Evolutionary conservation across 2,113 vertebrate genomes (phyloP).

Genomic region (Pomatorhinus ruficollis): DNA sequence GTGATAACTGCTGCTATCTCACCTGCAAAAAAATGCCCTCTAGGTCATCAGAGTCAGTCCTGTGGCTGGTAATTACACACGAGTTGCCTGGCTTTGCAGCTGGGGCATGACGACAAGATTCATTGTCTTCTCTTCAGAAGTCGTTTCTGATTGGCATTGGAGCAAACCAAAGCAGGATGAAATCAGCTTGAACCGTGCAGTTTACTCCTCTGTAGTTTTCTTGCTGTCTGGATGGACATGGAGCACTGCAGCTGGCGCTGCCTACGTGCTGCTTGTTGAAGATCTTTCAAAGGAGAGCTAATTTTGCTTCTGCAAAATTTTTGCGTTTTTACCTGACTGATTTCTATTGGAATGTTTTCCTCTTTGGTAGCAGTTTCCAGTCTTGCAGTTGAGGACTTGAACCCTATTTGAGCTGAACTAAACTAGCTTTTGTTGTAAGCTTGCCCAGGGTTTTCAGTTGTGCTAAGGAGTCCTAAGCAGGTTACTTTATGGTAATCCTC

Average conservation of each 20-base stretch:
- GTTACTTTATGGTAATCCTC: not conserved
- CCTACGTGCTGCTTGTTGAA: not conserved
- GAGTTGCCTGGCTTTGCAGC: not conserved
- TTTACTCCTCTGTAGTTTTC: not conserved
- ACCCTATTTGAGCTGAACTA: not conserved
- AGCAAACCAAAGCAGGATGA: not conserved
- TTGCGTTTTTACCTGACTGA: not conserved
- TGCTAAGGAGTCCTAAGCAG: not conserved
- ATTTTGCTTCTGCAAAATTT: not conserved
- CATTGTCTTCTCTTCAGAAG: not conserved
- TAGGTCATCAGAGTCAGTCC: not conserved
- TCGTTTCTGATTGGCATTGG: not conserved
- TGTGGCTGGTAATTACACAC: accelerated
- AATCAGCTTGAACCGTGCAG: not conserved
- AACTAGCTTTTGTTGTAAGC: not conserved
- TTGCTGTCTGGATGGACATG: no score
- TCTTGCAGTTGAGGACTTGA: not conserved
- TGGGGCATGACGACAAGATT: accelerated
- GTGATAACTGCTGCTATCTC: accelerated
- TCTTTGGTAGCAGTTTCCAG: not conserved
- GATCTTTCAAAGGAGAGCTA: not conserved
- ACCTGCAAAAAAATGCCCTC: not conserved
- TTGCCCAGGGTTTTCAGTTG: not conserved
- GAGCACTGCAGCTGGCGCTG: not conserved
- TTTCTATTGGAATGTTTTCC: not conserved